Evolutionary conservation across 2,797 vertebrate genomes (phyloP), one percentile per base, ranked within the genome.

Genomic region (Pantherophis vulpinus): DNA sequence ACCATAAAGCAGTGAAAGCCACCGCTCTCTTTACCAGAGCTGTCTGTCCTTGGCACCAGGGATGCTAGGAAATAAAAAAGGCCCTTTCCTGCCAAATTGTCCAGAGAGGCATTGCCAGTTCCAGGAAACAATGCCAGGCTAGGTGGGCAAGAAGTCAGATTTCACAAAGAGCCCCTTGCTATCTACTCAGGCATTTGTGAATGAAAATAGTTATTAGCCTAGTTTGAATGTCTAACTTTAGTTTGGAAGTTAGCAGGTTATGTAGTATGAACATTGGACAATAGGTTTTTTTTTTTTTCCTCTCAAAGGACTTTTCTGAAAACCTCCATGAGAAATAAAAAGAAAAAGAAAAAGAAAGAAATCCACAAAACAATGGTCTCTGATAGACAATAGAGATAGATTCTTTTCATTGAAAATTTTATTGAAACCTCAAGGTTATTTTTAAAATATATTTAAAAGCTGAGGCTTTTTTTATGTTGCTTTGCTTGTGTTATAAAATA

Each of bases 401-500:
- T 66, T 70, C 93, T 90, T 55, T 89, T 94, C 94, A 96, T 95
- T 70, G 14, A 4, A 93, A 93, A 47, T 60, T 96, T 89, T 87
- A 86, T 86, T 90, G 66, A 89, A 93, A 51, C 56, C 25, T 91
- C 66, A 93, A 89, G 70, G 87, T 83, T 86, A 90, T 58, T 95
- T 96, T 87, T 37, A 63, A 94, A 94, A 96, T 94, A 93, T 91
- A 83, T 91, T 93, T 89, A 89, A 91, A 93, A 83, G 27, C 23
- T 8, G 42, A 2, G 0, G 37, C 25, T 58, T 20, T 59, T 58
- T 93, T 96, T 93, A 93, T 93, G 93, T 93, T 94, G 23, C 90
- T 97, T 95, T 95, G 13, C 89, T 95, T 95, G 88, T 56, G 37
- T 95, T 61, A 96, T 96, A 95, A 97, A 97, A 96, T 91, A 96